Percentiles rank a stretch among this genome's conserved stretches.
Conservation (phyloP, 2,797 vertebrate species). For the Falco novaeseelandiae region DNA sequence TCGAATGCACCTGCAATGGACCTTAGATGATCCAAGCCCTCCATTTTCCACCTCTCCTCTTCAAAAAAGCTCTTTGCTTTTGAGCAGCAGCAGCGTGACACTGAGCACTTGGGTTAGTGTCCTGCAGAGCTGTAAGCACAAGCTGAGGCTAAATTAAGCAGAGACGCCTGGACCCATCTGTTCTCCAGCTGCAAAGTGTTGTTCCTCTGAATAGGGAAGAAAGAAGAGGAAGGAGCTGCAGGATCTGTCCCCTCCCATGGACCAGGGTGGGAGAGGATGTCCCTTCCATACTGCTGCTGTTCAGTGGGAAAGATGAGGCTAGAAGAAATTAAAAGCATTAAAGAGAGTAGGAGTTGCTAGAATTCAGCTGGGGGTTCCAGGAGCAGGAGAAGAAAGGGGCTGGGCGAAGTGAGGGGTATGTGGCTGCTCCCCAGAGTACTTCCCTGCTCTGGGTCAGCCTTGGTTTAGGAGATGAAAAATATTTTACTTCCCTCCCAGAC, state of each 20-base stretch:
- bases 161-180: background rate
- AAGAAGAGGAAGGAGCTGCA: background rate
- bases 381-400: background rate
- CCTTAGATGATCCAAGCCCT: background rate
- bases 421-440: accelerated
- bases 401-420: background rate
- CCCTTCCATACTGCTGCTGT: background rate
- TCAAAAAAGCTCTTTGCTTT: background rate
- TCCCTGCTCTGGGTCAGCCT: background rate
- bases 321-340: background rate
- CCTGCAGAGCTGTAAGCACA: background rate
- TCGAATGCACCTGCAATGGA: background rate
- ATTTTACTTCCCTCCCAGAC: background rate
- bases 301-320: background rate
- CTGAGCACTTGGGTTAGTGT: too few species aligned
- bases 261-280: background rate
- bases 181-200: background rate
- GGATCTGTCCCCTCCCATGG: background rate
- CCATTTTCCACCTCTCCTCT: background rate
- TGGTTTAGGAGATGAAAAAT: background rate
- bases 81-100: background rate
- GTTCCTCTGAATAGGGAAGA: background rate
- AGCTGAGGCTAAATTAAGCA: background rate
- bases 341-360: background rate
- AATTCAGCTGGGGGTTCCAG: background rate